Percentiles rank a stretch among this genome's conserved stretches.
Conservation (phyloP, 2,888 invertebrate genomes). For the Serripes groenlandicus region DNA sequence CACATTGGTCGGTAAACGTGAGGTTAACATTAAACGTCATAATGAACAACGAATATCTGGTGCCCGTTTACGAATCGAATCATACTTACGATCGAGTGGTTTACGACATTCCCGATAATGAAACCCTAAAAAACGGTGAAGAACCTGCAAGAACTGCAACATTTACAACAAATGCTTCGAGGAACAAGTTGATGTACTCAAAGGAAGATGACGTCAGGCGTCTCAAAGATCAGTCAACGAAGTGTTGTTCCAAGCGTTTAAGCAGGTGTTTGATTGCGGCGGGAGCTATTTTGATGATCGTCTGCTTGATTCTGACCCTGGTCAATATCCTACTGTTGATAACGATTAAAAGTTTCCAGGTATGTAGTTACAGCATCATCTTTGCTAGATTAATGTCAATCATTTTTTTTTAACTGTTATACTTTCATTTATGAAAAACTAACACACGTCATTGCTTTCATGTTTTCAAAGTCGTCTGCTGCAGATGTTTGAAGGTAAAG, state of each 20-base stretch:
- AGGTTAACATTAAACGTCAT: too few species aligned
- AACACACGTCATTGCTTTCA: too few species aligned
- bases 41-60: constrained; percentile 2
- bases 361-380: too few species aligned
- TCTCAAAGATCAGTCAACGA: not conserved
- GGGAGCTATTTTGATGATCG: not conserved
- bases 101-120: not conserved
- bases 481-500: too few species aligned
- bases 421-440: too few species aligned
- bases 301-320: constrained; percentile 10
- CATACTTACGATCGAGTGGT: constrained; percentile 5
- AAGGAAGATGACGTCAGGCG: constrained; percentile 16
- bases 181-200: not conserved
- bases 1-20: too few species aligned
- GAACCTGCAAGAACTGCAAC: not conserved
- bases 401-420: too few species aligned
- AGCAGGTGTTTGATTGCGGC: not conserved
- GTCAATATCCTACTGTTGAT: not conserved
- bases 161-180: not conserved
- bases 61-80: constrained; percentile 12
- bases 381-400: too few species aligned
- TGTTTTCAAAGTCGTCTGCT: too few species aligned
- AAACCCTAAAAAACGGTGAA: not conserved
- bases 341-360: not conserved
- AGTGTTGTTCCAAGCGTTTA: not conserved